These are phyloP conservation scores for Poeciliopsis prolifica DNA, from an alignment of 2,113 vertebrate genomes.

Conservation along the genomic window DNA sequence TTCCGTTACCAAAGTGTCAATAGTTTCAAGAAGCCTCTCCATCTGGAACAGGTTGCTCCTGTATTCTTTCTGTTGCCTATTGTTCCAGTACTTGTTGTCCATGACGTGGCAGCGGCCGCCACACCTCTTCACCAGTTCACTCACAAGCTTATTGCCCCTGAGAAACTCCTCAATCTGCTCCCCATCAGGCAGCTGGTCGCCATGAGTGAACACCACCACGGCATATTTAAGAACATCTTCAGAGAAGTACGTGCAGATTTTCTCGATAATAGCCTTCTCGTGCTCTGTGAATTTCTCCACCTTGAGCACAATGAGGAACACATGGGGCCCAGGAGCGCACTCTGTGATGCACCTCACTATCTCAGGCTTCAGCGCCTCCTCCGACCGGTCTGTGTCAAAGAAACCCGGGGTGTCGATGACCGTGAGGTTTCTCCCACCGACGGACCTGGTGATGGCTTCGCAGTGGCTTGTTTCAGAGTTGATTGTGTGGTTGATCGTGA, in stretches of 20 bases:
- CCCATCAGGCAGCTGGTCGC: neutral
- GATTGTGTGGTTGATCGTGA: too few relatives aligned
- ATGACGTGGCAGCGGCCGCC: slow-evolving; percentile 13
- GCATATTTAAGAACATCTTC: slow-evolving; percentile 11
- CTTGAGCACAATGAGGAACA: too few relatives aligned
- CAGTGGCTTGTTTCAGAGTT: too few relatives aligned
- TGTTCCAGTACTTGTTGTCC: slow-evolving; percentile 44
- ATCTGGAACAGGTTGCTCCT: slow-evolving; percentile 10
- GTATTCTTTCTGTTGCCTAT: neutral
- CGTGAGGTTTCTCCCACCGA: too few relatives aligned
- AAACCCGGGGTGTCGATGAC: too few relatives aligned
- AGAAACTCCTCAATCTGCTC: slow-evolving; percentile 22
- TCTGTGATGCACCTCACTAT: too few relatives aligned
- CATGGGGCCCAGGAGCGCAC: too few relatives aligned
- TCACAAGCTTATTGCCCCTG: neutral
- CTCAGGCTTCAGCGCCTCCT: too few relatives aligned
- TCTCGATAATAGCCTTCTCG: neutral
- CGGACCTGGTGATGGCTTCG: too few relatives aligned
- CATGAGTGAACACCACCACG: neutral
- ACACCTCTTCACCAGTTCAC: slow-evolving; percentile 31
- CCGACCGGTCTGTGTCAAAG: too few relatives aligned
- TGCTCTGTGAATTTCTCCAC: slow-evolving; percentile 26
- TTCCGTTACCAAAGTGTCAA: fast-evolving
- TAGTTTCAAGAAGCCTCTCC: neutral
- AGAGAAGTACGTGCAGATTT: slow-evolving; percentile 29